phyloP scores from a whole-genome alignment of 2,113 vertebrate genomes.

The Apeltes quadracus region DNA sequence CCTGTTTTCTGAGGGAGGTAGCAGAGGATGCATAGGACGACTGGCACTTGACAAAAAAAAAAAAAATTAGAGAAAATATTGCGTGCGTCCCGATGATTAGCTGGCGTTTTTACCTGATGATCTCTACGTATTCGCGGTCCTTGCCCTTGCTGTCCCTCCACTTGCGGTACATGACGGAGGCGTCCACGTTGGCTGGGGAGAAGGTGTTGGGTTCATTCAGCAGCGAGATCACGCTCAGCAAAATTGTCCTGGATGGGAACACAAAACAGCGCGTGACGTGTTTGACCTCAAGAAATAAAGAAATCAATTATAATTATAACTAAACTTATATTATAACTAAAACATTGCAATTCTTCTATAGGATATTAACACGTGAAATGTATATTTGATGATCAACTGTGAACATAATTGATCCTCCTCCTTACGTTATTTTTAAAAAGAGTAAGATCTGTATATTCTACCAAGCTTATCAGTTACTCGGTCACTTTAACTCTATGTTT shows the following conservation, averaged over 20 bases:
- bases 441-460: too few relatives aligned
- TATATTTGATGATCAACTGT: neutral
- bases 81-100: too few relatives aligned
- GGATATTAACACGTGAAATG: neutral
- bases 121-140: conserved; percentile 82
- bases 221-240: conserved; percentile 82
- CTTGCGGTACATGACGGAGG: conserved; percentile 84
- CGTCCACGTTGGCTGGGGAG: conserved; percentile 83
- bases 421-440: neutral
- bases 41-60: neutral
- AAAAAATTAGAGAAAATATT: too few relatives aligned
- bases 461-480: too few relatives aligned
- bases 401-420: neutral
- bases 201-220: conserved; percentile 84
- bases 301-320: neutral
- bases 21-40: neutral
- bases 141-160: conserved; percentile 85
- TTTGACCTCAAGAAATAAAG: neutral
- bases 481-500: neutral
- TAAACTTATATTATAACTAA: neutral
- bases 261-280: conserved; percentile 9
- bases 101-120: conserved; percentile 74
- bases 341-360: neutral
- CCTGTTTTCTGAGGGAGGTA: conserved; percentile 86
- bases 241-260: conserved; percentile 76